Percentiles rank a stretch among this genome's conserved stretches.
Evolutionary conservation across 2,797 vertebrate species (phyloP).

Genomic region (Amazona finschi): DNA sequence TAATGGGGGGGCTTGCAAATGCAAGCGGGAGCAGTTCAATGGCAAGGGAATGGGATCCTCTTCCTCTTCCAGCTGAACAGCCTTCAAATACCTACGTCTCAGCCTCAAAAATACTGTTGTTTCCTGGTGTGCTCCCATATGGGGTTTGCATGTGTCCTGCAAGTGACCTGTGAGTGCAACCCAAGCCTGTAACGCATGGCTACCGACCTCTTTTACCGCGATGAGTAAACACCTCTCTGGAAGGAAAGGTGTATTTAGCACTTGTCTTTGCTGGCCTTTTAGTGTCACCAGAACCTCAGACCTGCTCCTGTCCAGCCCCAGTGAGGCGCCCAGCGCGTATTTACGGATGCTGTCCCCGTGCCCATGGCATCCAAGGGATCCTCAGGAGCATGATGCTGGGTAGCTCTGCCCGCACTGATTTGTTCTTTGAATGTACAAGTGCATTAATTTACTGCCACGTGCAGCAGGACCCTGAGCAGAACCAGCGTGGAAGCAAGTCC

Average conservation of each 20-base stretch:
- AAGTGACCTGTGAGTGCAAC: not conserved
- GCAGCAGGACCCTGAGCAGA: conserved; percentile 1
- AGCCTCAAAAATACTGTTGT: not conserved
- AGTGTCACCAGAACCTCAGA: not conserved
- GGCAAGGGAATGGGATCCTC: not conserved
- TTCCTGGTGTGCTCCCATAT: not conserved
- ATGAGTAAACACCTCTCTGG: not conserved
- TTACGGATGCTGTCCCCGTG: not conserved
- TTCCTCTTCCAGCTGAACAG: not conserved
- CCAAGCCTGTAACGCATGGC: not conserved
- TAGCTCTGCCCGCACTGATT: not conserved
- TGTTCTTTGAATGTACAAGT: conserved; percentile 69
- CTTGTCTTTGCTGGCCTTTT: not conserved
- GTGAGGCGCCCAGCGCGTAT: not conserved
- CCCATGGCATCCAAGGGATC: conserved; percentile 33
- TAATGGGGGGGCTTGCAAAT: conserved; percentile 39
- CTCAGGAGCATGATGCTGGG: not conserved
- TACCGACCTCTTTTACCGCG: not conserved
- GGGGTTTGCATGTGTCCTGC: not conserved
- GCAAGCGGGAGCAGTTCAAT: not conserved
- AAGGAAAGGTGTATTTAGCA: not conserved
- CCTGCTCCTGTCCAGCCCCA: not conserved
- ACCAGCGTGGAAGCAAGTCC: not conserved
- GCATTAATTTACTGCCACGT: not conserved
- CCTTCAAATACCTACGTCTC: not conserved